Conservation (phyloP, 2,113 vertebrate genomes). For the Thryonomys swinderianus region DNA sequence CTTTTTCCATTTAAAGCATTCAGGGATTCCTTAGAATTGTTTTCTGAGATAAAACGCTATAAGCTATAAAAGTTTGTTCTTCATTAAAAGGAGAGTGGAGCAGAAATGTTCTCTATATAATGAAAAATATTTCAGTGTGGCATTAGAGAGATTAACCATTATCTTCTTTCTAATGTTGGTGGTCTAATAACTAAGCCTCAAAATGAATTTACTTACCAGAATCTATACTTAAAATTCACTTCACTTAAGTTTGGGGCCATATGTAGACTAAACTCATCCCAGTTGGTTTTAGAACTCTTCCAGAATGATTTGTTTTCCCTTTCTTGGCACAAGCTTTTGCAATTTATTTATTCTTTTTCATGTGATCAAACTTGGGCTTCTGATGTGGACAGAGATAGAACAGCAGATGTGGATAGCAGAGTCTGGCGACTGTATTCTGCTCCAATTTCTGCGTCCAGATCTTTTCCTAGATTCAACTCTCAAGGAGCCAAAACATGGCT, state of each 20-base stretch:
- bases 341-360: not conserved
- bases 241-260: not conserved
- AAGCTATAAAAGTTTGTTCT: not conserved
- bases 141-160: not conserved
- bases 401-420: not conserved
- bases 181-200: not conserved
- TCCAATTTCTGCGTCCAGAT: not conserved
- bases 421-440: not conserved
- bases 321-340: not conserved
- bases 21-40: not conserved
- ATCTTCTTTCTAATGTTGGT: not conserved
- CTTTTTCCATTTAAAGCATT: conserved; percentile 15
- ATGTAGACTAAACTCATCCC: not conserved
- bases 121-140: not conserved
- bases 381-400: not conserved
- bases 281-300: not conserved
- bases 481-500: not conserved
- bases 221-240: not conserved
- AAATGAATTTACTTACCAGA: not conserved
- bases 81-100: not conserved
- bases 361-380: not conserved
- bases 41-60: conserved; percentile 6
- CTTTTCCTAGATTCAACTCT: not conserved
- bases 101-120: not conserved
- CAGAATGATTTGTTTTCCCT: not conserved